Base-by-base conservation (phyloP, 1,140 invertebrate species). In the Lordiphosa clarofinis region DNA sequence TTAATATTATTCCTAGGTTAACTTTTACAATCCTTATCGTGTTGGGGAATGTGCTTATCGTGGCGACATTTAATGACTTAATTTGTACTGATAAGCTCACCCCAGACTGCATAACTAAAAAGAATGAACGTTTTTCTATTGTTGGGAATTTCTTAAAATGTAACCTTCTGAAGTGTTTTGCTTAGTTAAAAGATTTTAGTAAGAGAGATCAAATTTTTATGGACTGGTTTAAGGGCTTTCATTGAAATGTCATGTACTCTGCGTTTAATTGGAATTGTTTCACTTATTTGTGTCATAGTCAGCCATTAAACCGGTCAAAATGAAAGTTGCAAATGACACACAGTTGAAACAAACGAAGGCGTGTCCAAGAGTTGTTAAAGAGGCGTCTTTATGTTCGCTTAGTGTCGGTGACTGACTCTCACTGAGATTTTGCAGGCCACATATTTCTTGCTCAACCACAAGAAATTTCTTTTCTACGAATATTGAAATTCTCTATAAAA, bases 261-360 rank as follows among this genome's bases (percentile, higher is more conserved):
- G 28, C 35, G 49, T 33, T 59, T 53, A 68, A 63, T 76, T 73
- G 39, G 47, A 54, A 64, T 48, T 68, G 42, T 31, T 15, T 4
- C 8, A 36, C 31, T 39, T 9, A 44, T 31, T 24, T 31, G n/a
- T 12, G 21, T 4, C 11, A 15, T 8, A 40, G 15, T 42, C 13
- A n/a, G 36, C 35, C 50, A 19, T 66, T 36, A 74, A 79, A 62
- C 60, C 65, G 74, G 60, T 81, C 59, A 36, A 81, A 71, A 71
- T 56, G 71, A 81, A 79, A 81, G 73, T 73, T 56, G 39, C 38
- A 54, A 54, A 55, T 53, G 21, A 12, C 53, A 31, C 12, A 21
- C 31, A 74, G 37, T 46, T 13, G 33, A 31, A 48, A 56, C 37
- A 36, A 40, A 31, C 12, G 33, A 39, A 49, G 57, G 62, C 69